Evolutionary conservation across 2,888 invertebrate genomes (phyloP).

Genomic region (Empis stercorea): DNA sequence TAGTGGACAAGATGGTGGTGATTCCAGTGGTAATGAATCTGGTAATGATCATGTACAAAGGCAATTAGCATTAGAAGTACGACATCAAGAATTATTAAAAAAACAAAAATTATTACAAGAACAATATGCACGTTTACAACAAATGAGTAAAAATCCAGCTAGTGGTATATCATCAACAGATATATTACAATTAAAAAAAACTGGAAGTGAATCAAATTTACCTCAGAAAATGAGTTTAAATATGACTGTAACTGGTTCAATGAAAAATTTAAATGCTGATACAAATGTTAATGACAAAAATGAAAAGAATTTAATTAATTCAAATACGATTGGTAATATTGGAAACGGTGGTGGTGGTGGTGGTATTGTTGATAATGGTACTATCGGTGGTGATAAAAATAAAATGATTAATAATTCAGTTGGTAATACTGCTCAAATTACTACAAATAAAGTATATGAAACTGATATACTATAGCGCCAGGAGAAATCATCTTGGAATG

Average conservation of each 20-base stretch:
- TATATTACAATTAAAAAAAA: slow-evolving; percentile 55
- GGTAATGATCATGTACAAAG: slow-evolving; percentile 59
- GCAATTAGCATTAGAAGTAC: slow-evolving; percentile 67
- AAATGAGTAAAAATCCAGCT: slow-evolving; percentile 65
- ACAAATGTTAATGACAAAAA: slow-evolving; percentile 18
- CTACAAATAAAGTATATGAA: slow-evolving; percentile 75
- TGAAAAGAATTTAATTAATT: slow-evolving; percentile 20
- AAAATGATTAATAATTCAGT: slow-evolving; percentile 11
- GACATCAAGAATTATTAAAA: slow-evolving; percentile 76
- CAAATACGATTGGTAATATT: slow-evolving; percentile 1
- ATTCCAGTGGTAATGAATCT: slow-evolving; percentile 63
- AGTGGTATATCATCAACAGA: slow-evolving; percentile 46
- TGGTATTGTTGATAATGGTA: slow-evolving; percentile 19
- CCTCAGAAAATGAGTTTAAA: slow-evolving; percentile 71
- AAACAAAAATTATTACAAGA: slow-evolving; percentile 83
- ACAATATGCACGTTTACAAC: slow-evolving; percentile 79
- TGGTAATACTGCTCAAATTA: slow-evolving; percentile 31
- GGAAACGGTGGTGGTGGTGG: slow-evolving; percentile 19
- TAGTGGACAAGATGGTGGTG: slow-evolving; percentile 36
- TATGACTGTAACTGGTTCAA: slow-evolving; percentile 30
- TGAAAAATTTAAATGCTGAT: slow-evolving; percentile 24
- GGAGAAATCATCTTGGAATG: slow-evolving; percentile 31
- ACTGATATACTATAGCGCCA: slow-evolving; percentile 82
- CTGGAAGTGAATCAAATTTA: slow-evolving; percentile 78
- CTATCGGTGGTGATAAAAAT: slow-evolving; percentile 10